phyloP scores from a whole-genome alignment of 2,888 invertebrate species.

The Trachelus stipa region DNA sequence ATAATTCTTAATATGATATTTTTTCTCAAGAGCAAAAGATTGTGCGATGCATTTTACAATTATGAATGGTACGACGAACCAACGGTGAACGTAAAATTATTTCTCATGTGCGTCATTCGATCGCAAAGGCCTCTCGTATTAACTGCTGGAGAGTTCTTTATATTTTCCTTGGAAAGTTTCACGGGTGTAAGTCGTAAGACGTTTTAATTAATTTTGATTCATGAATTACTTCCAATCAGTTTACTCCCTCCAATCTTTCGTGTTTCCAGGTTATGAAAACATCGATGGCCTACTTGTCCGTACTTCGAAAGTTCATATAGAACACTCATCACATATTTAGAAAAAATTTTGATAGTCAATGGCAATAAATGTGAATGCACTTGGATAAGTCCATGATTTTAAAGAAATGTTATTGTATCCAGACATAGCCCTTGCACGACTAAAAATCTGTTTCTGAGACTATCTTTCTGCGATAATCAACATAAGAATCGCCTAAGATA shows the following conservation, averaged over 20 bases:
- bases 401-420: too few relatives aligned
- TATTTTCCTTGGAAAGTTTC: slow-evolving; percentile 67
- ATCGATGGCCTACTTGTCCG: slow-evolving; percentile 16
- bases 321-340: too few relatives aligned
- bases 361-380: too few relatives aligned
- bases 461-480: too few relatives aligned
- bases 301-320: slow-evolving; percentile 12
- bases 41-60: slow-evolving; percentile 67
- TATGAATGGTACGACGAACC: slow-evolving; percentile 65
- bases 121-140: slow-evolving; percentile 67
- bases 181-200: slow-evolving; percentile 62
- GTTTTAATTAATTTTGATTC: too few relatives aligned
- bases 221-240: background rate
- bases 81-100: slow-evolving; percentile 57
- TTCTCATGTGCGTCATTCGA: slow-evolving; percentile 67
- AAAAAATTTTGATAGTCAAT: too few relatives aligned
- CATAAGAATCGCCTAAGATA: too few relatives aligned
- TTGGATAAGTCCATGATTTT: too few relatives aligned
- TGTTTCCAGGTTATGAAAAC: slow-evolving; percentile 18
- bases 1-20: background rate
- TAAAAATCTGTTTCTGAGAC: too few relatives aligned
- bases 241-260: background rate
- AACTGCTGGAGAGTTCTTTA: slow-evolving; percentile 69
- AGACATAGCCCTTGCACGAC: too few relatives aligned
- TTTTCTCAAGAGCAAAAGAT: slow-evolving; percentile 62